These are phyloP conservation scores for Turnix velox DNA, from an alignment of 2,113 vertebrate genomes.

Conservation along the genomic window DNA sequence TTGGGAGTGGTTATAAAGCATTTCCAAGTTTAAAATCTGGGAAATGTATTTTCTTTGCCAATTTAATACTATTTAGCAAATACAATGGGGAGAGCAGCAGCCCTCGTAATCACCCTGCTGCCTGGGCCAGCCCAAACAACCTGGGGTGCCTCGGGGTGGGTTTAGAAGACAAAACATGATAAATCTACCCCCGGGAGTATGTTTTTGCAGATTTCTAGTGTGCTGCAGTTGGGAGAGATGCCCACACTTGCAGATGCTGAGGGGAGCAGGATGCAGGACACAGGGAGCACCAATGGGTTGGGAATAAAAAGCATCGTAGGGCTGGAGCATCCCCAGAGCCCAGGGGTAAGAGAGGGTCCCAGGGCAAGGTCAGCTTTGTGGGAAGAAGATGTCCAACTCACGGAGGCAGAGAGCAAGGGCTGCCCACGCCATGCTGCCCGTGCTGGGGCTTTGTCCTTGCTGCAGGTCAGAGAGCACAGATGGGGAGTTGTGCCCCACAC, in stretches of 20 bases:
- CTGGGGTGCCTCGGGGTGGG: accelerated
- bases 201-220: accelerated
- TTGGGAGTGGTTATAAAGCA: accelerated
- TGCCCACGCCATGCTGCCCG: not conserved
- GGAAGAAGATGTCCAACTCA: not conserved
- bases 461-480: accelerated
- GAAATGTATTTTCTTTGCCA: not conserved
- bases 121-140: not conserved
- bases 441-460: accelerated
- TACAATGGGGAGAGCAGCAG: not conserved
- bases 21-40: not conserved
- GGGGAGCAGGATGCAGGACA: not conserved
- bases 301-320: not conserved
- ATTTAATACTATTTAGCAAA: not conserved
- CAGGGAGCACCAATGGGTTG: accelerated
- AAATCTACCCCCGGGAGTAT: not conserved
- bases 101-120: not conserved
- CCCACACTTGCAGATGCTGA: accelerated
- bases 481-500: accelerated
- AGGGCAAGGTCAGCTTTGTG: not conserved
- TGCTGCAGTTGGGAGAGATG: not conserved
- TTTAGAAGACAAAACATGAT: not conserved
- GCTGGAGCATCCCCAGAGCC: not conserved
- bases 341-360: accelerated
- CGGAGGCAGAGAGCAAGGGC: not conserved